Percentiles rank a stretch among this genome's conserved stretches.
phyloP scores from a whole-genome alignment of 1,140 invertebrate genomes.

The Zaprionus tsacasi region DNA sequence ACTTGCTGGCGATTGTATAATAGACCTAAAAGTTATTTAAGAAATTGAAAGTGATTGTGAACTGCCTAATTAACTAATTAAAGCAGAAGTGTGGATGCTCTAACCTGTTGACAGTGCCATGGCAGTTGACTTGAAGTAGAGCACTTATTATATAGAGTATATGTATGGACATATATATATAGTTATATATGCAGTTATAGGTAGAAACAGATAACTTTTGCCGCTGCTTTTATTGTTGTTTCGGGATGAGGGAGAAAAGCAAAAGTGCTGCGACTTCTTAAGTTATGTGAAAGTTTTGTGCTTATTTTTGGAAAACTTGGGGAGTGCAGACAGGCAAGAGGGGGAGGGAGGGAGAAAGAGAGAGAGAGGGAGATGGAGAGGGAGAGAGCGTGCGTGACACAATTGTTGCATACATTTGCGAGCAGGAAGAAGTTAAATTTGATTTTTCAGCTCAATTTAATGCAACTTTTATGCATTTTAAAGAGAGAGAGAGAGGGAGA shows the following conservation, averaged over 20 bases:
- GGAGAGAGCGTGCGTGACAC: constrained; percentile 31
- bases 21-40: no score
- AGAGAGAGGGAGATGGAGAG: background rate
- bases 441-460: constrained; percentile 77
- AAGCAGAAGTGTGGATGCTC: no score
- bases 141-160: background rate
- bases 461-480: constrained; percentile 78
- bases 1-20: no score
- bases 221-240: background rate
- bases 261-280: constrained; percentile 22
- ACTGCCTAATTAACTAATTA: no score
- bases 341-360: background rate
- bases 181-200: background rate
- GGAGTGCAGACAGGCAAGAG: constrained; percentile 6
- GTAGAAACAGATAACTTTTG: background rate
- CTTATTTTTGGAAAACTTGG: constrained; percentile 39
- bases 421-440: constrained; percentile 54
- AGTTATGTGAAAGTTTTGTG: constrained; percentile 46
- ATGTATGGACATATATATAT: background rate
- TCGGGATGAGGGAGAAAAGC: background rate
- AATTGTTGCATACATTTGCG: constrained; percentile 70
- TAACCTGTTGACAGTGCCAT: no score
- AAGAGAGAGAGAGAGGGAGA: constrained; percentile 8
- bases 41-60: no score
- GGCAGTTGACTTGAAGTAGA: background rate